Conservation (phyloP, 1,140 invertebrate species). For the Drosophila busckii region DNA sequence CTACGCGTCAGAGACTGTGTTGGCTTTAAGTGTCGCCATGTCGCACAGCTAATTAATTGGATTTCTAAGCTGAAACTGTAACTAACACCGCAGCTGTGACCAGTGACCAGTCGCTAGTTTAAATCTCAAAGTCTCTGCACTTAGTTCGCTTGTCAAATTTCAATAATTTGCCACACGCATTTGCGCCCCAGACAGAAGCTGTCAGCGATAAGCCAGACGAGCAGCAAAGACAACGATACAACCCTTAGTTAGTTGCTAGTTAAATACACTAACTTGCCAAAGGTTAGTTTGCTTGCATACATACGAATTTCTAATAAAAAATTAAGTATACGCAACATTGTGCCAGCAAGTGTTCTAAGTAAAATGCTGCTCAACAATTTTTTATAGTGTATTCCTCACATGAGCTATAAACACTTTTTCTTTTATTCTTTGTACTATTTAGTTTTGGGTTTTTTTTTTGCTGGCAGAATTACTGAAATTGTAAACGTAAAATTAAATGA, state of each 20-base stretch:
- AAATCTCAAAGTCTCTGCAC: conserved; percentile 7
- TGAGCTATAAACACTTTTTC: no score
- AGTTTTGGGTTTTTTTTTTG: not conserved
- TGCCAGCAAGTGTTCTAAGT: no score
- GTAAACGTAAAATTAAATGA: conserved; percentile 67
- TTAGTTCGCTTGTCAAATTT: conserved; percentile 50
- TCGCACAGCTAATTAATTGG: conserved; percentile 61
- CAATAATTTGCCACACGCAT: conserved; percentile 51
- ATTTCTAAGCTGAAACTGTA: conserved; percentile 25
- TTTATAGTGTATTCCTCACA: no score
- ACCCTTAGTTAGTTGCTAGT: conserved; percentile 28
- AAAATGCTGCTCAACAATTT: no score
- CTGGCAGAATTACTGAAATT: conserved; percentile 35
- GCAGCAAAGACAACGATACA: conserved; percentile 17
- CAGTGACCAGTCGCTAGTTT: conserved; percentile 16
- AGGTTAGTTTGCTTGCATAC: no score
- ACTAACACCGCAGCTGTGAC: conserved; percentile 24
- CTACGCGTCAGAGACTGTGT: conserved; percentile 11
- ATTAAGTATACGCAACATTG: no score
- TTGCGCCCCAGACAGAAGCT: conserved; percentile 50
- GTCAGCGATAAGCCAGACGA: conserved; percentile 49
- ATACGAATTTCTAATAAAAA: no score
- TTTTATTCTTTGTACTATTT: not conserved
- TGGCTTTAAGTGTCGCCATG: conserved; percentile 50
- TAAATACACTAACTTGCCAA: no score